Evolutionary conservation across 2,797 vertebrate genomes (phyloP).

Genomic region (Brachyrhaphis roseni): DNA sequence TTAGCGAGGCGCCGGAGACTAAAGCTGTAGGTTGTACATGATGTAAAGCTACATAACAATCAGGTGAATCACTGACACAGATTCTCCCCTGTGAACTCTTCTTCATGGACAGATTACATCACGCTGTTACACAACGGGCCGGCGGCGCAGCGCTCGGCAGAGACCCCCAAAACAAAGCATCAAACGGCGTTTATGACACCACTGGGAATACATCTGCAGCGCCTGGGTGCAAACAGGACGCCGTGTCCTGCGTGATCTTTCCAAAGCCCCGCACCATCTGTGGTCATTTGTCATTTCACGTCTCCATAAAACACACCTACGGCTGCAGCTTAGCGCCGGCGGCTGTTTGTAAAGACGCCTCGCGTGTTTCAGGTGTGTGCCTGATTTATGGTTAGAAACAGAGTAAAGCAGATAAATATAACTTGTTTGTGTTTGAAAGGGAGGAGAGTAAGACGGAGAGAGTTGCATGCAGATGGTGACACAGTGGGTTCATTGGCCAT

Average conservation of each 20-base stretch:
- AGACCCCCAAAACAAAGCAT: conserved; percentile 52
- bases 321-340: conserved; percentile 5
- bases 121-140: conserved; percentile 76
- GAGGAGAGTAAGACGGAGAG: conserved; percentile 44
- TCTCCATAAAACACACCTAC: conserved; percentile 28
- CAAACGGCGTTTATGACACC: conserved; percentile 42
- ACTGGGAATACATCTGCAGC: conserved; percentile 37
- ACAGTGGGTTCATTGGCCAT: conserved; percentile 76
- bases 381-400: conserved; percentile 35
- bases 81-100: conserved; percentile 65
- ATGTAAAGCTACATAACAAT: conserved; percentile 65
- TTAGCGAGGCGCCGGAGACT: conserved; percentile 51
- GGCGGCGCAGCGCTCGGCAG: conserved; percentile 59
- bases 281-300: conserved; percentile 11
- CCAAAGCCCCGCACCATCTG: not conserved
- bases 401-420: conserved; percentile 34
- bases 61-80: conserved; percentile 72
- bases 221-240: conserved; percentile 29
- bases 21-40: conserved; percentile 30
- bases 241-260: conserved; percentile 1
- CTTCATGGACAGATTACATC: conserved; percentile 74
- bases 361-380: conserved; percentile 25
- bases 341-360: conserved; percentile 15
- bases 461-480: conserved; percentile 77
- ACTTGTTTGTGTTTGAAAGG: conserved; percentile 30